Evolutionary conservation across 1,140 invertebrate species (phyloP), one percentile per base, ranked within the genome.

Genomic region (Lasioglossum baleicum): DNA sequence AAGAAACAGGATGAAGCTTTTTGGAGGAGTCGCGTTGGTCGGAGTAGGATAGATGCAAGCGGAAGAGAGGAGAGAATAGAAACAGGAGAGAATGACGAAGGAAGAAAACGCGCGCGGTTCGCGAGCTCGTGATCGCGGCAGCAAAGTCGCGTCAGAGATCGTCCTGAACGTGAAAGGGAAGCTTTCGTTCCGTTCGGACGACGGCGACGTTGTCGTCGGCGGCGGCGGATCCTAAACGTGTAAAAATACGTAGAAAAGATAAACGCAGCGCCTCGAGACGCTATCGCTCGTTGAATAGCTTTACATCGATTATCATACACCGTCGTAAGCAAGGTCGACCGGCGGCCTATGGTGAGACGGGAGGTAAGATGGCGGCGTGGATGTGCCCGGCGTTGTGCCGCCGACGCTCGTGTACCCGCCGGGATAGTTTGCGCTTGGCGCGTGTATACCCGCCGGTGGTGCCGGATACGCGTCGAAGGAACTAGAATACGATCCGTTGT

Each of bases 241-340:
- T 90, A 91, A 91, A 91, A 91, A 90, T 90, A 90, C 84, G 88
- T 90, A 89, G 87, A 90, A 89, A 90, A 90, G 83, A 87, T 90
- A 88, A 88, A 82, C 81, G 65, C 53, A 75, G 74, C 77, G 74
- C 80, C 51, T 71, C 64, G 75, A 66, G n/a, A 80, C 74, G 74
- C 76, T 60, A 67, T 67, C 69, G 69, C 67, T 48, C 65, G 71
- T 56, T 56, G 58, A 68, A 53, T 67, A 79, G 69, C 65, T 80
- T 90, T 89, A 90, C 80, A 90, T 88, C 87, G 88, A 92, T 91
- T 93, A 93, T 93, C 92, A 93, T 93, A 93, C 92, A 75, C 90
- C 92, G 74, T 93, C 92, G 86, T 93, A 93, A 66, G 90, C 89
- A 73, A 93, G 90, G 84, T 93, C 92, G 82, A 92, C 90, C 65